Evolutionary conservation across 2,797 vertebrate species (phyloP).

Genomic region (Lindbergichthys nudifrons): DNA sequence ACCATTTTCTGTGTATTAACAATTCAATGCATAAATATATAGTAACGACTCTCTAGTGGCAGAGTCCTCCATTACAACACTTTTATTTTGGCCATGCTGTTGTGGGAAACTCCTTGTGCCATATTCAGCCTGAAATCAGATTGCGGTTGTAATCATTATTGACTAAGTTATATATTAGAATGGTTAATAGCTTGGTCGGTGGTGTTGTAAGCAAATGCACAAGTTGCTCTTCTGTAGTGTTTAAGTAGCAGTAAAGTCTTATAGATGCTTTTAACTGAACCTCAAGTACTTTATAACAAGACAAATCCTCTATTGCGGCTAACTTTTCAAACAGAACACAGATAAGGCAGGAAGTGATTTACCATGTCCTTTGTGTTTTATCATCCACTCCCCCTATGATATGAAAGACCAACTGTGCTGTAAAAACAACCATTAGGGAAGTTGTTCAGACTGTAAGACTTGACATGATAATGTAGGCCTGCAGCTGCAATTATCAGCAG

Average conservation of each 20-base stretch:
- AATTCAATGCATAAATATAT: neutral
- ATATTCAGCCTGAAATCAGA: neutral
- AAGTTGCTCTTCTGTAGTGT: neutral
- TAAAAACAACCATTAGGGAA: conserved; percentile 43
- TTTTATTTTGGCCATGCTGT: neutral
- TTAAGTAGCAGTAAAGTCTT: conserved; percentile 10
- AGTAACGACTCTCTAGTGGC: neutral
- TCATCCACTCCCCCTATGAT: conserved; percentile 27
- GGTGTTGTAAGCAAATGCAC: conserved; percentile 10
- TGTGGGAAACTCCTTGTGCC: neutral
- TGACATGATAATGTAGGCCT: conserved; percentile 33
- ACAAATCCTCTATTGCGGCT: conserved; percentile 30
- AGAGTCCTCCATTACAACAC: neutral
- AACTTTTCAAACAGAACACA: conserved; percentile 6
- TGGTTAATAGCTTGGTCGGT: conserved; percentile 4
- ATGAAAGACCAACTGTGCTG: conserved; percentile 38
- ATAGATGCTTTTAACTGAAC: neutral
- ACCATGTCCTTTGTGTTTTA: conserved; percentile 35
- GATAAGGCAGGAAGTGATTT: conserved; percentile 25
- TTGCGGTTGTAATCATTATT: conserved; percentile 4
- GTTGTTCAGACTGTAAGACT: conserved; percentile 24
- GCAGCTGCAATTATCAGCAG: conserved; percentile 57
- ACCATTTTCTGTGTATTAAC: too few species aligned
- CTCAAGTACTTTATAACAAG: neutral
- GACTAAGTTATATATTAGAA: conserved; percentile 14